A percentile compares a stretch with the other conserved stretches of the same genome.
These are phyloP conservation scores for Phacellophora camtschatica DNA, from an alignment of 30 jellyfish, hydroid and myxozoan genomes.

Conservation along the genomic window DNA sequence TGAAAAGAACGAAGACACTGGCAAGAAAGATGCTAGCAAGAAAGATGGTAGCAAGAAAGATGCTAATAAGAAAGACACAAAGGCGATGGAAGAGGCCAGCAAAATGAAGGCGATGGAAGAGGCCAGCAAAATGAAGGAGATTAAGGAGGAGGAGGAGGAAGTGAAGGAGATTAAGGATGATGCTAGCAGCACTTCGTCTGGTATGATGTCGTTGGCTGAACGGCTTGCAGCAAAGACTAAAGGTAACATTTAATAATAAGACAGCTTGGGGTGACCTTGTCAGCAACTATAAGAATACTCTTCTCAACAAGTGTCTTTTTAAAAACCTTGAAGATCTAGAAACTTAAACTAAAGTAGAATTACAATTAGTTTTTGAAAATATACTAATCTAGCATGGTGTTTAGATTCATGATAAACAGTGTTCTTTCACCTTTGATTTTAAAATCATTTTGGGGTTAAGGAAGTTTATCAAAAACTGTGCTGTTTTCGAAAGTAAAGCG, in stretches of 20 bases:
- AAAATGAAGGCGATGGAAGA: not conserved
- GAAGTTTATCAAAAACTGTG: too few species aligned
- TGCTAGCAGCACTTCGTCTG: constrained; percentile 14
- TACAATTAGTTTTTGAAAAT: too few species aligned
- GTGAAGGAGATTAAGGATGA: constrained; percentile 9
- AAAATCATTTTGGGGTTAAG: too few species aligned
- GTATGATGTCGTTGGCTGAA: constrained; percentile 71
- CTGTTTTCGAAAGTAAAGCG: too few species aligned
- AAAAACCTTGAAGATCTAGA: too few species aligned
- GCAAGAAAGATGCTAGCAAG: not conserved
- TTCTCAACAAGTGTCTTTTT: too few species aligned
- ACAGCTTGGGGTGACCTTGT: too few species aligned
- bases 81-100: not conserved
- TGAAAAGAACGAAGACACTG: not conserved
- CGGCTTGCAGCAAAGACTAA: constrained; percentile 74
- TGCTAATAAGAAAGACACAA: not conserved
- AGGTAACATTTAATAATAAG: constrained; percentile 44
- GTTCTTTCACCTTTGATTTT: too few species aligned
- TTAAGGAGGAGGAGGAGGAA: not conserved
- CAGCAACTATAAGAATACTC: too few species aligned
- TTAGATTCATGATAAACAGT: too few species aligned
- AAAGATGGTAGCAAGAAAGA: not conserved
- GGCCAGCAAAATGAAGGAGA: not conserved
- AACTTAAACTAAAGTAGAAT: too few species aligned
- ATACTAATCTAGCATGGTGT: too few species aligned